Evolutionary conservation across 2,113 vertebrate species (phyloP), one percentile per base, ranked within the genome.

Genomic region (Sylvietta virens): DNA sequence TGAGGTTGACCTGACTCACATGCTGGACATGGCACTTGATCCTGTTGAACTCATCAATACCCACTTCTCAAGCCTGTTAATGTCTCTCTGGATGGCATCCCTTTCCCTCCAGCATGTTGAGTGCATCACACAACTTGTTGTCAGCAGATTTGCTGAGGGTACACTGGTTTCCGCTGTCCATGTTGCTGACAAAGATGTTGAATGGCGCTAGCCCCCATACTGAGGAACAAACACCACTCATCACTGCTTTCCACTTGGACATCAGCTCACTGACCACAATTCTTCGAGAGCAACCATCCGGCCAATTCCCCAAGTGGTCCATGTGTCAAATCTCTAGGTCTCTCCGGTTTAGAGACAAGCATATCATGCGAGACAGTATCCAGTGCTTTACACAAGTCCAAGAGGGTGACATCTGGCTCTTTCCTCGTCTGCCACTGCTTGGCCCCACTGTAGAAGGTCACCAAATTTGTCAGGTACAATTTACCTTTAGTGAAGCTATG

Each of bases 141-240:
- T 44, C 37, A 50, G 31, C 26, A 42, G 1, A 58, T 66, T 42
- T 50, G 26, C 44, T 31, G 35, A 50, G 61, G 13, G 12, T 74
- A 20, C 35, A 0, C 24, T 74, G 8, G 15, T 50, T 76, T 40
- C 51, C 35, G 7, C 53, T 50, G 37, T 67, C 16, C 6, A 0
- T 33, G 12, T 44, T 37, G 15, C 53, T 53, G 72, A 60, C 62
- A 60, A 51, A 58, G 37, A 33, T 60, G 39, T 33, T 51, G 33
- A 86, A 42, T 15, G 11, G 33, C 4, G 0, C 31, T 1, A 1
- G 51, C 58, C 44, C 44, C 14, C 8, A 8, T 44, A 51, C 33
- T 28, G 62, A 51, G 14, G 21, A 58, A 7, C 26, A 42, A 35
- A 58, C 27, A 23, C 37, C 5, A 4, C 33, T 60, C 22, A 18